Conservation (phyloP, 1,140 invertebrate genomes). For the Drosophila varians region DNA sequence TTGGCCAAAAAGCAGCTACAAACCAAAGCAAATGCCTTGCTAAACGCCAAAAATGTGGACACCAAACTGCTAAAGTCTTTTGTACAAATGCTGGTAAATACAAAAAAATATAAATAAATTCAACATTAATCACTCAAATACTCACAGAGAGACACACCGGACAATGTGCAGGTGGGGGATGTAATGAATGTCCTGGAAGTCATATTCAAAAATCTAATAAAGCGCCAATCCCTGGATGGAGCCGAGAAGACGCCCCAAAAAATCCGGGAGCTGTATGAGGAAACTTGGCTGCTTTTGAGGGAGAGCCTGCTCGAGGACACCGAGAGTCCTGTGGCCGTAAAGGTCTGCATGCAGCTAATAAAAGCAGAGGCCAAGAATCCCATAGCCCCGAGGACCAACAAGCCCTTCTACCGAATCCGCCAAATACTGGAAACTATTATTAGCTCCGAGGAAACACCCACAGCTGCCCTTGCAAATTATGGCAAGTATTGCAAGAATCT, state of each 20-base stretch:
- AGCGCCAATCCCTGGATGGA: conserved; percentile 84
- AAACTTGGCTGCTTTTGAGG: conserved; percentile 38
- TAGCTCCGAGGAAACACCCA: conserved; percentile 69
- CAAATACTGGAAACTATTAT: conserved; percentile 86
- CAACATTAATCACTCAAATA: background rate
- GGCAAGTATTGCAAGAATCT: conserved; percentile 87
- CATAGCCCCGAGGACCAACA: conserved; percentile 83
- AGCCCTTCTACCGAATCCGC: conserved; percentile 84
- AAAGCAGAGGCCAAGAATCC: conserved; percentile 87
- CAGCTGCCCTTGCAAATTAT: conserved; percentile 85
- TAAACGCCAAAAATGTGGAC: conserved; percentile 85
- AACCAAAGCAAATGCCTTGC: conserved; percentile 87
- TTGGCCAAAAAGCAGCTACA: conserved; percentile 81
- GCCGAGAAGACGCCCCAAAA: background rate
- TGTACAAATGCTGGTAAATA: conserved; percentile 40
- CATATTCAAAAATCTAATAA: conserved; percentile 88
- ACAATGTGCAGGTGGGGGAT: conserved; percentile 54
- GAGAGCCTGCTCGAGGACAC: conserved; percentile 2
- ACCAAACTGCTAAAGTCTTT: conserved; percentile 28
- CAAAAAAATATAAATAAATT: conserved; percentile 33
- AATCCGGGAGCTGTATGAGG: conserved; percentile 31
- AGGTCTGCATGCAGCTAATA: conserved; percentile 88
- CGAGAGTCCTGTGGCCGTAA: conserved; percentile 75
- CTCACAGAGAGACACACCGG: conserved; percentile 3
- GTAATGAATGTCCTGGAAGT: conserved; percentile 86